A percentile compares a stretch with the other conserved stretches of the same genome.
phyloP scores from a whole-genome alignment of 2,797 vertebrate genomes.

The Novumbra hubbsi region DNA sequence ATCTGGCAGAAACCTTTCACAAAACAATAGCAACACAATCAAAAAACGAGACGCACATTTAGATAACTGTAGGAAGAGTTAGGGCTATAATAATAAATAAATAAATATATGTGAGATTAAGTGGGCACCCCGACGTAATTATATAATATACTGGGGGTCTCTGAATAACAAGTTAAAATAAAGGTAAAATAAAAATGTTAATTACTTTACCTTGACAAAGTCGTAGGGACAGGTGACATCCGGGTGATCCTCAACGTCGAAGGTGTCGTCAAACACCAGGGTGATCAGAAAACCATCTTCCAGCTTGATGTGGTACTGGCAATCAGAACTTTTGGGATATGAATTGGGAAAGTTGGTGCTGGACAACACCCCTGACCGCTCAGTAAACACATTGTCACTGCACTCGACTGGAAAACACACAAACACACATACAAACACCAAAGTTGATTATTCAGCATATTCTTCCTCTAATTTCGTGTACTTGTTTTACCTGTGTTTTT shows the following conservation, averaged over 20 bases:
- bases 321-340: constrained; percentile 93
- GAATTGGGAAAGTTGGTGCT: constrained; percentile 85
- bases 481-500: too few species aligned
- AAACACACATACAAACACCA: constrained; percentile 13
- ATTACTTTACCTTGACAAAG: constrained; percentile 81
- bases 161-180: not conserved
- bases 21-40: too few species aligned
- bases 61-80: too few species aligned
- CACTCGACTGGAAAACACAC: constrained; percentile 84
- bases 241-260: constrained; percentile 92
- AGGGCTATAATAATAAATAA: too few species aligned
- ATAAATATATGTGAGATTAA: too few species aligned
- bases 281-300: constrained; percentile 85
- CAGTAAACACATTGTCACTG: constrained; percentile 83
- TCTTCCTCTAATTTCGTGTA: not conserved
- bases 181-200: not conserved
- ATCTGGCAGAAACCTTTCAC: too few species aligned
- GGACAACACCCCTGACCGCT: constrained; percentile 79
- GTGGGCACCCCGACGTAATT: too few species aligned
- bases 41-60: too few species aligned
- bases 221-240: constrained; percentile 91
- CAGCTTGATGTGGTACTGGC: constrained; percentile 81
- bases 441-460: constrained; percentile 4
- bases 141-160: not conserved
- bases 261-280: constrained; percentile 84